phyloP scores from a whole-genome alignment of 2,113 vertebrate genomes.

The Psittacus erithacus region DNA sequence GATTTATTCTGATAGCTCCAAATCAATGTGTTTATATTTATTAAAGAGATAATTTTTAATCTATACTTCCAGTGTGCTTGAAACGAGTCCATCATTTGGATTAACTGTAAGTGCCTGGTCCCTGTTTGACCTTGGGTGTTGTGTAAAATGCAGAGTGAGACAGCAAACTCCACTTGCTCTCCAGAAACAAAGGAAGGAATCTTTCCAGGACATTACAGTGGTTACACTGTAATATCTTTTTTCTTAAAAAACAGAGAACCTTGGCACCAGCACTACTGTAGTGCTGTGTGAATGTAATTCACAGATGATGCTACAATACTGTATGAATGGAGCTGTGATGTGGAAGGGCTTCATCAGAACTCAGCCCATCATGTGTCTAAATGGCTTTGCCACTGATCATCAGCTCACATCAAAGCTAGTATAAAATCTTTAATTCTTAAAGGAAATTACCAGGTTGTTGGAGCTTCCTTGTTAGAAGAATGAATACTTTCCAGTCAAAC shows the following conservation, averaged over 20 bases:
- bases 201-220: conserved; percentile 19
- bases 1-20: neutral
- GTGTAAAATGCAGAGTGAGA: neutral
- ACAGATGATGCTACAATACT: neutral
- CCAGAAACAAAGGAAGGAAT: conserved; percentile 33
- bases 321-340: conserved; percentile 15
- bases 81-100: neutral
- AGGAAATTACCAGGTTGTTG: neutral
- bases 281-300: conserved; percentile 34
- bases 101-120: neutral
- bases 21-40: neutral
- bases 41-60: neutral
- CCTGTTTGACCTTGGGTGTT: neutral
- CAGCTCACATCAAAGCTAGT: conserved; percentile 10
- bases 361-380: neutral
- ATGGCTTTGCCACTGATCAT: neutral
- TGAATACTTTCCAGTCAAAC: neutral
- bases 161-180: neutral
- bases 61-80: neutral
- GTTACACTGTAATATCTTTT: conserved; percentile 32
- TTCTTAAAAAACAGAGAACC: neutral
- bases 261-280: neutral
- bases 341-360: neutral
- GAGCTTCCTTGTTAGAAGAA: conserved; percentile 10
- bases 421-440: neutral